A percentile compares a stretch with the other conserved stretches of the same genome.
Conservation (phyloP, 1,140 invertebrate genomes). For the Heliconius eleuchia region DNA sequence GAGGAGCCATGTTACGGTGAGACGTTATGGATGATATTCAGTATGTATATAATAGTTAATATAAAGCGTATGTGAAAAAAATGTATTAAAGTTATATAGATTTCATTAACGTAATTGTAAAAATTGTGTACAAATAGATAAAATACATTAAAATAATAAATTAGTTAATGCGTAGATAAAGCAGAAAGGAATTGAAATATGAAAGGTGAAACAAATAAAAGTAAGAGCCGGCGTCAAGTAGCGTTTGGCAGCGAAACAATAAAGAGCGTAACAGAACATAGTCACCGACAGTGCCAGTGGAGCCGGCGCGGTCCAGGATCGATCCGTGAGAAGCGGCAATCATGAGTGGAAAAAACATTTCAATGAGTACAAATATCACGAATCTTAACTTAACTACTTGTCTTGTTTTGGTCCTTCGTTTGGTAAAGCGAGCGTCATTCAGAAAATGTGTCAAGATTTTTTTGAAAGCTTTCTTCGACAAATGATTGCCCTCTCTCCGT, state of each 20-base stretch:
- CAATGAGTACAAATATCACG: slow-evolving; percentile 66
- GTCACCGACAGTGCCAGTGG: slow-evolving; percentile 68
- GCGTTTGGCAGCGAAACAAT: slow-evolving; percentile 49
- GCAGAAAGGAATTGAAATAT: background rate
- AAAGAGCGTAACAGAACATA: slow-evolving; percentile 47
- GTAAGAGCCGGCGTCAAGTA: slow-evolving; percentile 57
- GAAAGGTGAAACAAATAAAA: background rate
- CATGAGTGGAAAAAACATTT: slow-evolving; percentile 82
- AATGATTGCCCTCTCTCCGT: slow-evolving; percentile 77
- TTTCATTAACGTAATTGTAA: background rate
- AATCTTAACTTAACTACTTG: slow-evolving; percentile 41
- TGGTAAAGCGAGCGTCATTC: slow-evolving; percentile 67
- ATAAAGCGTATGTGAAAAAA: background rate
- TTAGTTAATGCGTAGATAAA: background rate
- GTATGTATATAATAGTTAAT: background rate
- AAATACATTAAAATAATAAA: background rate
- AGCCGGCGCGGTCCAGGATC: slow-evolving; percentile 69
- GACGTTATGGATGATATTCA: background rate
- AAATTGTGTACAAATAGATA: background rate
- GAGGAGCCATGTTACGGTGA: background rate
- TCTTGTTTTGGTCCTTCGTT: slow-evolving; percentile 22
- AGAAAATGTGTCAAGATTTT: slow-evolving; percentile 82
- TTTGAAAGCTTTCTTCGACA: slow-evolving; percentile 79
- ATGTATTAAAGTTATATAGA: background rate
- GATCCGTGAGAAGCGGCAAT: slow-evolving; percentile 82